A percentile compares a stretch with the other conserved stretches of the same genome.
phyloP scores from a whole-genome alignment of 2,113 vertebrate species.

The Syngnathoides biaculeatus region DNA sequence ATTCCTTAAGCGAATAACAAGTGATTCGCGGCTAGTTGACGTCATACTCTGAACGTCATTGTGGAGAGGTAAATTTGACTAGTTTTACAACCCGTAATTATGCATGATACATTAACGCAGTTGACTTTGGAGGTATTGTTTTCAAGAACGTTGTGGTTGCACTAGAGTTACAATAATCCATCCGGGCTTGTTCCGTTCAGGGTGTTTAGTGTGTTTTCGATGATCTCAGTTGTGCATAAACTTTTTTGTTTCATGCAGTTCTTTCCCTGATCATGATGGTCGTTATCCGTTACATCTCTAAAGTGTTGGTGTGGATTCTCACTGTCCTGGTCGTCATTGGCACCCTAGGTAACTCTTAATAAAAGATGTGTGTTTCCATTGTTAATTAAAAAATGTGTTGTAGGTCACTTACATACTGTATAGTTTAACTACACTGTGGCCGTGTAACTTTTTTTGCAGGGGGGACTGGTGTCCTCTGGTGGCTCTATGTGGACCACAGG shows the following conservation, averaged over 20 bases:
- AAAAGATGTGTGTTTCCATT: neutral
- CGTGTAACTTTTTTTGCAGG: constrained; percentile 61
- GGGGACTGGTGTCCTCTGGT: constrained; percentile 90
- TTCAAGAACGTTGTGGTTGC: neutral
- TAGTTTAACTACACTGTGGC: neutral
- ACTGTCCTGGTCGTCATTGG: constrained; percentile 87
- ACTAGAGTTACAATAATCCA: neutral
- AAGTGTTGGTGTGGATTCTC: constrained; percentile 90
- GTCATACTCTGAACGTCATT: too few relatives aligned
- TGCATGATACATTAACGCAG: too few relatives aligned
- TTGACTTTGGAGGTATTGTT: neutral
- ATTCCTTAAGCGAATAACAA: too few relatives aligned
- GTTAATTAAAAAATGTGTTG: neutral
- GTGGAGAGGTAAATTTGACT: too few relatives aligned
- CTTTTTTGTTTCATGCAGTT: constrained; percentile 70
- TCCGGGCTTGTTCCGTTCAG: neutral
- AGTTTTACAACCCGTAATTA: too few relatives aligned
- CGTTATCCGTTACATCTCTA: constrained; percentile 94
- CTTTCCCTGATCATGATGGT: constrained; percentile 95
- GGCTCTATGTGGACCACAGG: constrained; percentile 86
- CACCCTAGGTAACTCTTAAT: constrained; percentile 79
- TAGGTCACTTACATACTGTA: neutral
- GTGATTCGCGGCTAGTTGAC: too few relatives aligned
- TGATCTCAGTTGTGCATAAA: neutral
- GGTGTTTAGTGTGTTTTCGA: neutral